Percentiles rank a stretch among this genome's conserved stretches.
These are phyloP conservation scores for Gobius niger DNA, from an alignment of 2,113 vertebrate genomes.

Conservation along the genomic window DNA sequence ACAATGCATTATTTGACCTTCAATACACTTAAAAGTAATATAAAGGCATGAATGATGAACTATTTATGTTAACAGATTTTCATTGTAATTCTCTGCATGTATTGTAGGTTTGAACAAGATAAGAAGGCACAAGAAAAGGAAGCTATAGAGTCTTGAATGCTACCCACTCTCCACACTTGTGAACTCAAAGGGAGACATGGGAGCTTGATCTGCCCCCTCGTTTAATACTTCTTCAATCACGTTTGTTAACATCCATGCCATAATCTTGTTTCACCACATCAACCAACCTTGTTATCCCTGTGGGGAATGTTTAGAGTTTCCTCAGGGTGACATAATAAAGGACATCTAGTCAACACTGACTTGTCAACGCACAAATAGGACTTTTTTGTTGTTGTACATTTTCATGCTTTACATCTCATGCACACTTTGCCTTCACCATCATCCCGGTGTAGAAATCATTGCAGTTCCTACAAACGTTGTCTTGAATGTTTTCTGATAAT, in stretches of 20 bases:
- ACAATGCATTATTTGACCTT: no score
- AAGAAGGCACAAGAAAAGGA: constrained; percentile 78
- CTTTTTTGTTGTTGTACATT: constrained; percentile 50
- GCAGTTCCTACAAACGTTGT: constrained; percentile 42
- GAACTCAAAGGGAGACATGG: constrained; percentile 55
- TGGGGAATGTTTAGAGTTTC: constrained; percentile 59
- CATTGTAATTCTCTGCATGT: not conserved
- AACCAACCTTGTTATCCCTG: constrained; percentile 49
- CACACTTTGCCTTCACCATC: constrained; percentile 32
- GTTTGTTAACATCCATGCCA: constrained; percentile 53
- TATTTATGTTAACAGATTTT: no score
- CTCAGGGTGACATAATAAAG: constrained; percentile 37
- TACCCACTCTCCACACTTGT: constrained; percentile 18
- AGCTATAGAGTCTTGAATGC: constrained; percentile 60
- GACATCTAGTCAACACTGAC: constrained; percentile 37
- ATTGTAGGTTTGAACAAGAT: constrained; percentile 81
- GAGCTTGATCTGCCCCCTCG: constrained; percentile 11
- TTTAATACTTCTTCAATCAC: constrained; percentile 16
- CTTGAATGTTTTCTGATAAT: constrained; percentile 55
- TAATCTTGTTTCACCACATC: constrained; percentile 40
- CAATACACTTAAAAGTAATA: no score
- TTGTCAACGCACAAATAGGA: constrained; percentile 62
- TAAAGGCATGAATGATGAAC: no score
- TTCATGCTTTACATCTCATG: constrained; percentile 30
- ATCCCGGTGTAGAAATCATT: constrained; percentile 48